Base-by-base conservation (phyloP, 1,140 invertebrate species). In the Lasioglossum albipes region DNA sequence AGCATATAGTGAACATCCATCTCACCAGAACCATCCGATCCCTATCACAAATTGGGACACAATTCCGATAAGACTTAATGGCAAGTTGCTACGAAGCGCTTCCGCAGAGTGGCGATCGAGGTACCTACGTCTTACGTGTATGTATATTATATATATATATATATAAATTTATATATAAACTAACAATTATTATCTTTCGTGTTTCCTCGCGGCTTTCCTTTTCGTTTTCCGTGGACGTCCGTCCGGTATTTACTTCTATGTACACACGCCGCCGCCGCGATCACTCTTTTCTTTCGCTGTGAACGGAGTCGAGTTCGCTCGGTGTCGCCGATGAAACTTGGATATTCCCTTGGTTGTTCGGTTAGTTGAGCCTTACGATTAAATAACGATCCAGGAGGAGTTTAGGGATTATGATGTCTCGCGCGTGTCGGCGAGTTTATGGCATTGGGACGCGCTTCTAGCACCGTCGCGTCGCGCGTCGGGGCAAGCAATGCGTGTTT, bases 11-110 rank as follows among this genome's bases (percentile, higher is more conserved):
- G 20, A 54, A 64, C 75, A 36, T 36, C 36, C 36, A 5, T 36
- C 36, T 36, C 36, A 5, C 41, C 52, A 20, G 41, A 61, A 57
- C 67, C 22, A 3, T n/a, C 27, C 77, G 77, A 79, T 74, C 71
- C 45, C 27, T 79, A 74, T 79, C 77, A 79, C 77, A 74, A 73
- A 57, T 66, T 59, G 70, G 42, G 77, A 79, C 77, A 74, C 52
- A 59, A 74, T 74, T 74, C 77, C 77, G 77, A 74, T 49, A 67
- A 79, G 66, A 67, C 77, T 67, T 74, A 79, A 79, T 79, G 77
- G 77, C 77, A 79, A 79, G 71, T 67, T 74, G 77, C 71, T 79
- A 74, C 62, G 77, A 66, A 66, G 70, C 49, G 77, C 62, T 67
- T 67, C 70, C 77, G 66, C 61, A 36, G n/a, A 74, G 62, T 66